phyloP scores from a whole-genome alignment of 2,113 vertebrate species.

The Equus quagga region DNA sequence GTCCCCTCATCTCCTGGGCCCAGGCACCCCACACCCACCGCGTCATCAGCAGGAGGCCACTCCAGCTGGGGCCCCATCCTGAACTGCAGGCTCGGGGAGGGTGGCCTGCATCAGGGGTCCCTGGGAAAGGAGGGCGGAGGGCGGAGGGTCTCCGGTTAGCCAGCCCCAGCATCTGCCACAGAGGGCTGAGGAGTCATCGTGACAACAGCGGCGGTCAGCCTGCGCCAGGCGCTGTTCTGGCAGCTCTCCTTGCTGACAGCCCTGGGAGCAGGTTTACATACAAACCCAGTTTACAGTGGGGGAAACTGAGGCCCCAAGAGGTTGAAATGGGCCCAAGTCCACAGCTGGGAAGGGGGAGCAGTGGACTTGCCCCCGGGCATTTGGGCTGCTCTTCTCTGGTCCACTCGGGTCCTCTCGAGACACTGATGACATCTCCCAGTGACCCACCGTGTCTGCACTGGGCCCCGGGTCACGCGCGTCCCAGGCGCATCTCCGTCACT shows the following conservation, averaged over 20 bases:
- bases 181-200: neutral
- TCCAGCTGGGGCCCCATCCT: neutral
- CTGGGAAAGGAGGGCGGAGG: neutral
- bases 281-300: neutral
- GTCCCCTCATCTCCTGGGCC: neutral
- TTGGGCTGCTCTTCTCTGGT: neutral
- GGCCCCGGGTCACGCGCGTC: rapidly evolving
- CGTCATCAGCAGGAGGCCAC: neutral
- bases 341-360: neutral
- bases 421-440: neutral
- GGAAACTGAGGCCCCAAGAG: neutral
- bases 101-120: neutral
- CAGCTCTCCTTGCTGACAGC: no score
- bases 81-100: neutral
- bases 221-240: neutral
- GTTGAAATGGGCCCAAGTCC: neutral
- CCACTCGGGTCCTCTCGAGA: neutral
- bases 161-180: neutral
- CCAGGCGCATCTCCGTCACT: neutral
- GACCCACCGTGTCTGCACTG: neutral
- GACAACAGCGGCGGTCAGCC: no score
- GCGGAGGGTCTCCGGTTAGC: neutral
- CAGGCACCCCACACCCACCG: neutral
- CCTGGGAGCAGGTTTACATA: no score
- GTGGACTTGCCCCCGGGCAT: rapidly evolving